These are phyloP conservation scores for Ibidorhyncha struthersii DNA, from an alignment of 2,113 vertebrate species.

Conservation along the genomic window DNA sequence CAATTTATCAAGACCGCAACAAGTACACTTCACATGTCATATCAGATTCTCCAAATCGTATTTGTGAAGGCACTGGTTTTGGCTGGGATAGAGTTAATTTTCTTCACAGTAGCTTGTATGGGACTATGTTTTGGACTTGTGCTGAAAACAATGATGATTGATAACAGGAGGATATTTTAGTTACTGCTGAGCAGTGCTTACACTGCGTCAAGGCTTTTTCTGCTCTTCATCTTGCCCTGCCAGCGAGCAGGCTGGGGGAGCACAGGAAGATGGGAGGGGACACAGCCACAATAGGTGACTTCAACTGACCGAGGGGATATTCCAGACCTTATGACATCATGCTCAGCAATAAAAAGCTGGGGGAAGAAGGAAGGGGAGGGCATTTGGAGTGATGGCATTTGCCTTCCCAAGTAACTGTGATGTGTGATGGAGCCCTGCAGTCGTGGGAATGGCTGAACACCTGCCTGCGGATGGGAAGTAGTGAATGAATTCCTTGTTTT, in stretches of 20 bases:
- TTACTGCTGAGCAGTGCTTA: not conserved
- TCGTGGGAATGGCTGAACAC: too few species aligned
- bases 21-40: not conserved
- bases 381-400: too few species aligned
- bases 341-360: too few species aligned
- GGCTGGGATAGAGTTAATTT: not conserved
- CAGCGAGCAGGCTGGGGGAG: too few species aligned
- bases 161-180: not conserved
- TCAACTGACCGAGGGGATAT: not conserved
- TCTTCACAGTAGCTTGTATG: not conserved
- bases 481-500: too few species aligned
- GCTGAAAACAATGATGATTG: not conserved
- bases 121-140: not conserved
- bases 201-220: not conserved
- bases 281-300: too few species aligned
- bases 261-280: not conserved
- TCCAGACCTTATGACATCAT: too few species aligned
- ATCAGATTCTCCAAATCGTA: not conserved
- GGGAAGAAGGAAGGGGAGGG: too few species aligned
- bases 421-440: too few species aligned
- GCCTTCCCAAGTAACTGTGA: too few species aligned
- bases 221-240: not conserved
- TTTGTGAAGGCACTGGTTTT: not conserved
- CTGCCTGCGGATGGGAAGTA: too few species aligned
- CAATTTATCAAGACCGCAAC: not conserved